These are phyloP conservation scores for Thaumetopoea pityocampa DNA, from an alignment of 1,140 invertebrate genomes.

Conservation along the genomic window DNA sequence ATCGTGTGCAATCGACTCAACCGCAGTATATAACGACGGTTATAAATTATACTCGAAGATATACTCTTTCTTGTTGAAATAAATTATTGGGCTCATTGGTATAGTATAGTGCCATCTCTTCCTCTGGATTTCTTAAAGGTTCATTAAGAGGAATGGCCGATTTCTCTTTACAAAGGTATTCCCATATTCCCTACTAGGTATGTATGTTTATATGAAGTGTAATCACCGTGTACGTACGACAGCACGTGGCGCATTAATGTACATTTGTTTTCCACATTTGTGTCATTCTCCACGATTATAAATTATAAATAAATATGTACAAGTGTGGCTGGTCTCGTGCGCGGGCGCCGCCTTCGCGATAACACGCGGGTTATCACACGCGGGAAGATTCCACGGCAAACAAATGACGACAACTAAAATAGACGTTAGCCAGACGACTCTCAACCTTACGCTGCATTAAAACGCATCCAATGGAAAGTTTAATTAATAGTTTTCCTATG, in stretches of 20 bases:
- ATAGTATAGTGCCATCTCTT: too few species aligned
- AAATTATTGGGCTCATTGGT: too few species aligned
- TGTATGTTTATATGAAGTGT: too few species aligned
- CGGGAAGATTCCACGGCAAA: slow-evolving; percentile 69
- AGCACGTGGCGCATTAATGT: slow-evolving; percentile 43
- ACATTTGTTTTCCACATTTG: slow-evolving; percentile 39
- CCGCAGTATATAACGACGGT: too few species aligned
- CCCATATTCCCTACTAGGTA: too few species aligned
- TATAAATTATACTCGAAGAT: too few species aligned
- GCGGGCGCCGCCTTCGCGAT: slow-evolving; percentile 35
- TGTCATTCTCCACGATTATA: slow-evolving; percentile 29
- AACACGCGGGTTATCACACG: slow-evolving; percentile 48
- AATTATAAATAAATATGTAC: slow-evolving; percentile 45
- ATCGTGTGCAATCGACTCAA: too few species aligned
- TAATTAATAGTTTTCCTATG: slow-evolving; percentile 7
- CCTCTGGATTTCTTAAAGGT: too few species aligned
- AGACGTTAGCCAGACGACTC: neutral
- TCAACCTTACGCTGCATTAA: slow-evolving; percentile 1
- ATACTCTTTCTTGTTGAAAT: too few species aligned
- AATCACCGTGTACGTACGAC: neutral
- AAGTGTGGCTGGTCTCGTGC: slow-evolving; percentile 46
- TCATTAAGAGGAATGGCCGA: too few species aligned
- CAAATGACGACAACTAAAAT: slow-evolving; percentile 26
- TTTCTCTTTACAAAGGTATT: too few species aligned
- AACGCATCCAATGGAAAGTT: slow-evolving; percentile 14